Conservation (phyloP, 2,797 vertebrate genomes). For the Coendou prehensilis region DNA sequence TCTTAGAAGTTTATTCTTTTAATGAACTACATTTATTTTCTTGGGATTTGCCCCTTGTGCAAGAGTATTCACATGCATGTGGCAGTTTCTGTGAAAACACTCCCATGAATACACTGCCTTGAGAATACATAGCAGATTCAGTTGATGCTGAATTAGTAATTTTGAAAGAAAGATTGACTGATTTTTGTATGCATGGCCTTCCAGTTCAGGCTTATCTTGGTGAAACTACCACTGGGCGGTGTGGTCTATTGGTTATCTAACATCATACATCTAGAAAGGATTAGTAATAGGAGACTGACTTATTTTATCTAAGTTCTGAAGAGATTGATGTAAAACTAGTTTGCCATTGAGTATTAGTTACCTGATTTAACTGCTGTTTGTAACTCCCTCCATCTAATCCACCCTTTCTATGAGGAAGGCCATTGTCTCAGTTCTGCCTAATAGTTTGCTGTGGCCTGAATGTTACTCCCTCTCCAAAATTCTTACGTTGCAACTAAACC, state of each 20-base stretch:
- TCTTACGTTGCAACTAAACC: neutral
- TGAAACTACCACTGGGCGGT: neutral
- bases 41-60: neutral
- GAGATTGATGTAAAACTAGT: slow-evolving; percentile 1
- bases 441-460: neutral
- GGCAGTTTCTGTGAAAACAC: neutral
- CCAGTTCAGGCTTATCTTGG: neutral
- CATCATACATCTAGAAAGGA: neutral
- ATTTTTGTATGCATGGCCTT: neutral
- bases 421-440: neutral
- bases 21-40: slow-evolving; percentile 5
- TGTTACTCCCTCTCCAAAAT: neutral
- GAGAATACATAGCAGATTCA: neutral
- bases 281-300: neutral
- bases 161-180: neutral
- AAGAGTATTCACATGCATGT: neutral
- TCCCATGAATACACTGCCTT: neutral
- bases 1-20: slow-evolving; percentile 23
- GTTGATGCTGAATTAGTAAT: neutral
- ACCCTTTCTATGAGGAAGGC: neutral
- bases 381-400: neutral
- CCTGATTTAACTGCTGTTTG: neutral
- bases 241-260: neutral
- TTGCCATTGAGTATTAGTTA: neutral
- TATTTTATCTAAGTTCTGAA: neutral